phyloP scores from a whole-genome alignment of 2,888 invertebrate genomes.

The Drosophila mimica region DNA sequence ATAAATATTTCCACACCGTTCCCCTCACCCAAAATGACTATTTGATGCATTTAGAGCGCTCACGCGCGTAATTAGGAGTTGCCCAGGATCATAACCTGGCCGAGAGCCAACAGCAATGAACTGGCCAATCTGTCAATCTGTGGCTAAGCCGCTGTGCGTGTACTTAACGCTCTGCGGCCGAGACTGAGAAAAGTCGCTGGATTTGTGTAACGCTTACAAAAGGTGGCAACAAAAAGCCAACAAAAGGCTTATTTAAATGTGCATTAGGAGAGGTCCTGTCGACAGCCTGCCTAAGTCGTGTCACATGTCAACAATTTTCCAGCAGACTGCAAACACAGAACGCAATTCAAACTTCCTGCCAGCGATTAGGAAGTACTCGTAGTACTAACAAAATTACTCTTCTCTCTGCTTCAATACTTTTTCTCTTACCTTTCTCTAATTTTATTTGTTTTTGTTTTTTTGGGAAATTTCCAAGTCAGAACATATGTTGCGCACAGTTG shows the following conservation, averaged over 20 bases:
- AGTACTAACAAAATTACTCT: slow-evolving; percentile 48
- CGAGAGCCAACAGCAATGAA: slow-evolving; percentile 5
- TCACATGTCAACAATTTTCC: slow-evolving; percentile 74
- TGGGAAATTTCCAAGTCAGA: slow-evolving; percentile 48
- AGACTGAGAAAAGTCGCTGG: slow-evolving; percentile 67
- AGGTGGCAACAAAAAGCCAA: slow-evolving; percentile 48
- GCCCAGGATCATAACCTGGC: slow-evolving; percentile 47
- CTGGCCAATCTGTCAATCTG: slow-evolving; percentile 17
- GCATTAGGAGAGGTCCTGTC: slow-evolving; percentile 40
- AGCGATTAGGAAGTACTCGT: slow-evolving; percentile 48
- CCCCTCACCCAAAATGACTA: slow-evolving; percentile 17
- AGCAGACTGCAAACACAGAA: slow-evolving; percentile 27
- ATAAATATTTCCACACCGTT: slow-evolving; percentile 58
- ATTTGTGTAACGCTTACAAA: slow-evolving; percentile 58
- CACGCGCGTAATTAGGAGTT: slow-evolving; percentile 79
- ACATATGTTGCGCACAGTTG: slow-evolving; percentile 66
- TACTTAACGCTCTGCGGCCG: slow-evolving; percentile 31
- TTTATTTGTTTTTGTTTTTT: slow-evolving; percentile 4
- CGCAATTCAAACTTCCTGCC: slow-evolving; percentile 52
- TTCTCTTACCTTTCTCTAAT: neutral
- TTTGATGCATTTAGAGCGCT: slow-evolving; percentile 80
- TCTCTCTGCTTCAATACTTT: slow-evolving; percentile 26
- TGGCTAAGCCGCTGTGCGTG: slow-evolving; percentile 60
- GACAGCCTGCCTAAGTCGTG: slow-evolving; percentile 63
- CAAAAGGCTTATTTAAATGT: slow-evolving; percentile 77